A percentile compares a stretch with the other conserved stretches of the same genome.
These are phyloP conservation scores for Gortyna flavago DNA, from an alignment of 2,888 invertebrate species.

Conservation along the genomic window DNA sequence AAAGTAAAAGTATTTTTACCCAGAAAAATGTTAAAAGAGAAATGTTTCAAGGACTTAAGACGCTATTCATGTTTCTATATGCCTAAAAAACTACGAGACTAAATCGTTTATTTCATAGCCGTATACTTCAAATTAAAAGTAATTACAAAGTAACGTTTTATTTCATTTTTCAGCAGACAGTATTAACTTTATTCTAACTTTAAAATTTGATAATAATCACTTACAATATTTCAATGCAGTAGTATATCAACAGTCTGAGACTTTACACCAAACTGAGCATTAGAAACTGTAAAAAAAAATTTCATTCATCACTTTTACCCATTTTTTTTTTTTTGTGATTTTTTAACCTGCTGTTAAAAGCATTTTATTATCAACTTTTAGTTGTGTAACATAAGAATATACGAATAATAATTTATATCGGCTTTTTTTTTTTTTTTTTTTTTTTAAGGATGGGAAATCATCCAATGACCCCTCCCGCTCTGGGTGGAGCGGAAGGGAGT, in stretches of 20 bases:
- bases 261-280: not conserved
- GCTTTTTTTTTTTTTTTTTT: too few relatives aligned
- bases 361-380: not conserved
- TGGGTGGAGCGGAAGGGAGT: too few relatives aligned
- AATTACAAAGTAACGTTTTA: slow-evolving; percentile 5
- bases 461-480: too few relatives aligned
- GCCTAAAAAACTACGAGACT: not conserved
- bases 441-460: too few relatives aligned
- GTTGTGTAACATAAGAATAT: not conserved
- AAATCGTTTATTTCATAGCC: not conserved
- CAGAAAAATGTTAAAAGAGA: not conserved
- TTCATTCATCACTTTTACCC: not conserved
- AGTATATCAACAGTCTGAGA: not conserved
- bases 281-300: not conserved
- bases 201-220: not conserved
- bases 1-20: not conserved
- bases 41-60: not conserved
- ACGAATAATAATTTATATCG: not conserved
- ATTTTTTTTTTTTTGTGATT: not conserved
- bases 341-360: not conserved
- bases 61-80: not conserved
- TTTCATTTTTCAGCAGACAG: not conserved
- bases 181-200: slow-evolving; percentile 9
- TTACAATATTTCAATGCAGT: not conserved
- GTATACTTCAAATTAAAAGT: not conserved